A percentile compares a stretch with the other conserved stretches of the same genome.
These are phyloP conservation scores for Austrolebias charrua DNA, from an alignment of 2,797 vertebrate species.

Conservation along the genomic window DNA sequence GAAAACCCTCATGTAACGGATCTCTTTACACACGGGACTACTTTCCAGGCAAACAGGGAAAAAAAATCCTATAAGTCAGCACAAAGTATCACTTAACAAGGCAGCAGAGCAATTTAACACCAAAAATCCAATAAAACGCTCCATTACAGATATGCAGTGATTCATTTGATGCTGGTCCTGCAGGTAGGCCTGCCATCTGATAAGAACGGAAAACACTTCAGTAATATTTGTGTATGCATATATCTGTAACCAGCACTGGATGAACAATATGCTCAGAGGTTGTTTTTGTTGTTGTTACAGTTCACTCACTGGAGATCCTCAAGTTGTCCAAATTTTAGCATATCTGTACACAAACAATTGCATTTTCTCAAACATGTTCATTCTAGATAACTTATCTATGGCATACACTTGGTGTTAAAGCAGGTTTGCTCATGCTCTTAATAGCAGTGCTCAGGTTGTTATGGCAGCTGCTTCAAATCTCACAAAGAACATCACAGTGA, in stretches of 20 bases:
- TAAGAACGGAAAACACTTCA: conserved; percentile 26
- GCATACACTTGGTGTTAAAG: conserved; percentile 6
- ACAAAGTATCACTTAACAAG: conserved; percentile 60
- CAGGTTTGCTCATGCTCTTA: not conserved
- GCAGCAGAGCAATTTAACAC: conserved; percentile 39
- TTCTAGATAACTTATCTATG: too few relatives aligned
- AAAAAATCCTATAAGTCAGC: conserved; percentile 58
- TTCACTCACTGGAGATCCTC: not conserved
- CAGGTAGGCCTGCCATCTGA: conserved; percentile 38
- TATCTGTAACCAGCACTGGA: not conserved
- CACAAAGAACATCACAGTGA: not conserved
- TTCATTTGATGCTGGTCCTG: conserved; percentile 45
- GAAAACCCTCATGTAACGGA: not conserved
- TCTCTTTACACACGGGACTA: conserved; percentile 35
- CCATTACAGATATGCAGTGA: conserved; percentile 43
- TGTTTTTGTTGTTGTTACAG: not conserved
- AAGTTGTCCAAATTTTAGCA: conserved; percentile 2
- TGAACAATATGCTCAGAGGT: conserved; percentile 15
- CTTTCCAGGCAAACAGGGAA: conserved; percentile 56
- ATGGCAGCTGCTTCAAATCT: conserved; percentile 2
- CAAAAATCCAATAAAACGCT: conserved; percentile 40
- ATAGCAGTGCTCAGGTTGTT: conserved; percentile 3
- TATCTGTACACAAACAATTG: not conserved
- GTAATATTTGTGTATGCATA: not conserved
- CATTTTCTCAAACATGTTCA: too few relatives aligned